phyloP scores from a whole-genome alignment of 2,888 invertebrate genomes.

The Drosophila putrida region DNA sequence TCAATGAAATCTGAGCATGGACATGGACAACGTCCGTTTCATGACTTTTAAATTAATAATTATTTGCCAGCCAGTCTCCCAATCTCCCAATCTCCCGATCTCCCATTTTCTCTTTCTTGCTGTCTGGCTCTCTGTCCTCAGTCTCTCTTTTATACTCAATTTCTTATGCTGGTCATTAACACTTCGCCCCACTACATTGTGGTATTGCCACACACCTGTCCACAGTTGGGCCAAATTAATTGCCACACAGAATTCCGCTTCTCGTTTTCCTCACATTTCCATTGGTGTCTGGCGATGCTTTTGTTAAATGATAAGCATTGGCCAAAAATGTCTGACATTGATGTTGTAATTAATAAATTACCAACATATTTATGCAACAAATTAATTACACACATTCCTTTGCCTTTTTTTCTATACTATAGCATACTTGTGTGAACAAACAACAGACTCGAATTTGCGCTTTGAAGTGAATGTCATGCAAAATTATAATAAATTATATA shows the following conservation, averaged over 20 bases:
- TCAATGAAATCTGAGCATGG: conserved; percentile 53
- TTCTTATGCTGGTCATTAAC: conserved; percentile 41
- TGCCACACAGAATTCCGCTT: conserved; percentile 30
- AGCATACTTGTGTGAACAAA: conserved; percentile 35
- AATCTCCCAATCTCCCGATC: conserved; percentile 7
- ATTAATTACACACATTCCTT: conserved; percentile 66
- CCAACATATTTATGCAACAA: conserved; percentile 62
- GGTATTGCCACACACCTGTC: conserved; percentile 41
- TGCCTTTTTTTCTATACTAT: conserved; percentile 26
- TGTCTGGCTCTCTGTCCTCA: conserved; percentile 9
- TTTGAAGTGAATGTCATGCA: conserved; percentile 1
- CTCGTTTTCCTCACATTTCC: conserved; percentile 1
- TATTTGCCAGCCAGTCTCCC: conserved; percentile 49
- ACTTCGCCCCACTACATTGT: conserved; percentile 31
- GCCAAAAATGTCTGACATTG: conserved; percentile 60
- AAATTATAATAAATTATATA: conserved; percentile 21
- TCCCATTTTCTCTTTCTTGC: too few species aligned
- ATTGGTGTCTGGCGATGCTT: conserved; percentile 14
- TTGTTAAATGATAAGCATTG: conserved; percentile 51
- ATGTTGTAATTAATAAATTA: conserved; percentile 76
- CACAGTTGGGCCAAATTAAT: conserved; percentile 66
- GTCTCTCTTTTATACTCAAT: conserved; percentile 2
- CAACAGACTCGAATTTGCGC: neutral
- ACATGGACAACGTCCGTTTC: conserved; percentile 57
- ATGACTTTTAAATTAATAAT: conserved; percentile 72